phyloP scores from a whole-genome alignment of 2,888 invertebrate genomes.

The Colletes collaris region DNA sequence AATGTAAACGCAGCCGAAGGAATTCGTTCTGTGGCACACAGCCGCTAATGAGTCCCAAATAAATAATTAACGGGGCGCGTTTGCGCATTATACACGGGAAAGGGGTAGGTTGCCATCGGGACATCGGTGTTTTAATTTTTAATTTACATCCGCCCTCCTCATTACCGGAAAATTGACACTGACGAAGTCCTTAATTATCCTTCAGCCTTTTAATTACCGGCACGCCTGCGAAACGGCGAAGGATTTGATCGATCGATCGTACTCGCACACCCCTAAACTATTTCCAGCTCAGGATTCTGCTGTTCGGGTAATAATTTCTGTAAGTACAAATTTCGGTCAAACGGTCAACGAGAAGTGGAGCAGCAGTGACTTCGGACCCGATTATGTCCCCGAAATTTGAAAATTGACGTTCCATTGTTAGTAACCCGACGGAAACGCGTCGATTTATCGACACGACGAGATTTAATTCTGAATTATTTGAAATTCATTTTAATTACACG shows the following conservation, averaged over 20 bases:
- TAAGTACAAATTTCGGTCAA: slow-evolving; percentile 13
- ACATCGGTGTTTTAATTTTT: slow-evolving; percentile 47
- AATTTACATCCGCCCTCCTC: slow-evolving; percentile 50
- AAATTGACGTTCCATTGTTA: background rate
- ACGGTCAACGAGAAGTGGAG: slow-evolving; percentile 1
- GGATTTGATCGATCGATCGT: slow-evolving; percentile 35
- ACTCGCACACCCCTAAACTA: background rate
- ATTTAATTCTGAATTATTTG: background rate
- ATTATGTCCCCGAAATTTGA: background rate
- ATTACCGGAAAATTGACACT: slow-evolving; percentile 58
- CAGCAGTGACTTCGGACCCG: background rate
- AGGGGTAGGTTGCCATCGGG: background rate
- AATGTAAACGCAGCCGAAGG: slow-evolving; percentile 23
- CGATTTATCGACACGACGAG: background rate
- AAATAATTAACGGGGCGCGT: slow-evolving; percentile 48
- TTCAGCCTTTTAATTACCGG: slow-evolving; percentile 51
- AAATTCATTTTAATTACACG: background rate
- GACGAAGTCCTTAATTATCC: slow-evolving; percentile 50
- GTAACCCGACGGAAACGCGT: background rate
- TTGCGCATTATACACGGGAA: slow-evolving; percentile 13
- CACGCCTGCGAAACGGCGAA: slow-evolving; percentile 23
- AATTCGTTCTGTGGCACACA: slow-evolving; percentile 11
- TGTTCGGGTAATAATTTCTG: slow-evolving; percentile 40
- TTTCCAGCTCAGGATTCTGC: slow-evolving; percentile 11
- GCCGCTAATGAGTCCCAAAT: slow-evolving; percentile 51